Base-by-base conservation (phyloP, 2,113 vertebrate species). In the Saguinus midas region DNA sequence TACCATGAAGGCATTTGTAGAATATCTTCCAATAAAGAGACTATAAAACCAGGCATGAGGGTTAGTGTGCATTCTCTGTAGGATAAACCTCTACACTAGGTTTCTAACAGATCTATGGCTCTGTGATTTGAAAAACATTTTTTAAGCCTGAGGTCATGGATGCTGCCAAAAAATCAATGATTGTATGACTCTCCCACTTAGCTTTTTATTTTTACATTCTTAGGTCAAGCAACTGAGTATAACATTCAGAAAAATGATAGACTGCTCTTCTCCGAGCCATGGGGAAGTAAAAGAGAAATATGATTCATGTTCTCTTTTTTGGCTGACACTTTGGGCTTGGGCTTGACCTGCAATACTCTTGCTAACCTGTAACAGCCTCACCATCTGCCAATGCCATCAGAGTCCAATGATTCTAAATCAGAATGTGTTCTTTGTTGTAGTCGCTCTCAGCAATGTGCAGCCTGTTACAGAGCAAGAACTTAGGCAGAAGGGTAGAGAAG, bases 121-220 rank as follows among this genome's bases (percentile, higher is more conserved):
- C 61, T 55, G 35, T 18, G 35, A 87, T 95, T 97, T 97, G 68
- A 96, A 97, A 96, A 95, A 90, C 50, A 82, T 55, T 86, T 93
- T 61, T 68, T 64, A 79, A 90, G 58, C 27, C 32, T 43, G n/a
- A 66, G 76, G 92, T 94, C 66, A 64, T 75, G 76, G 76, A 50
- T 87, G 32, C 58, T 61, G 78, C 32, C 90, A 66, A 87, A 96
- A 96, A 96, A 96, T 97, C 94, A 90, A 96, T 97, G 90, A 50
- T 52, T 4, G 1, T 92, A 73, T 9, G 57, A 37, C 18, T 97
- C 90, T 91, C n/a, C 80, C 68, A 91, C 70, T 97, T 96, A 79
- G 84, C 61, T 92, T 95, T 94, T 95, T 72, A 85, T 90, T 97
- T 97, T 85, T 82, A 92, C 90, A 95, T 86, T 95, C 87, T 91